Evolutionary conservation across 2,113 vertebrate species (phyloP), one percentile per base, ranked within the genome.

Genomic region (Trachemys scripta): DNA sequence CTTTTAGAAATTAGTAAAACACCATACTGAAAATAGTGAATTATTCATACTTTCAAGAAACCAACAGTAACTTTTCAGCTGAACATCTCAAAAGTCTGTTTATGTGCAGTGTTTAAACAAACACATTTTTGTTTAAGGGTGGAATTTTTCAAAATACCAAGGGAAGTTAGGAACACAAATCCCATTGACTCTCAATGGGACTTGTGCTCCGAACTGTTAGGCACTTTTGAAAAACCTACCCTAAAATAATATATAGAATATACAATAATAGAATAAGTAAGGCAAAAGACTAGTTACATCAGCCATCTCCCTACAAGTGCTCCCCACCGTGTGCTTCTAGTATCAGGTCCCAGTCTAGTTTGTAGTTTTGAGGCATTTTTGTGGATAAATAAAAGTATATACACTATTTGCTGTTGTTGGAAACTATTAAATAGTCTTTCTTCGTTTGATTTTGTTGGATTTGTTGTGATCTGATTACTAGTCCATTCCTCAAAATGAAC

Each of bases 21-120:
- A 24, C 31, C 96, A 31, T 87, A 75, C 96, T 90, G 85, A 95
- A 95, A 97, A 96, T 45, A 93, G 93, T 97, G 47, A 92, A 96
- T 97, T 97, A 97, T 95, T 97, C 93, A 96, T 82, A 91, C 82
- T 10, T 16, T 85, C 0, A 10, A 90, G 29, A 69, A 92, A 95
- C 24, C 79, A 96, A 81, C 62, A 51, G 83, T 95, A 96, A 95
- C 90, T 97, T 88, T 97, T 96, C 89, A 93, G 88, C 81, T 90
- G 83, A 95, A 96, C 89, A 96, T 84, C 89, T 79, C 75, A 96
- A 90, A 97, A 95, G 57, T 95, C n/a, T 80, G 38, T 89, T 86
- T 80, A 35, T 91, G 95, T 94, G 87, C 75, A 93, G 92, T 92
- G 79, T n/a, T 82, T 20, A 95, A 88, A 93, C 80, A 93, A 93